These are phyloP conservation scores for Acrobasis suavella DNA, from an alignment of 2,888 invertebrate genomes.

Conservation along the genomic window DNA sequence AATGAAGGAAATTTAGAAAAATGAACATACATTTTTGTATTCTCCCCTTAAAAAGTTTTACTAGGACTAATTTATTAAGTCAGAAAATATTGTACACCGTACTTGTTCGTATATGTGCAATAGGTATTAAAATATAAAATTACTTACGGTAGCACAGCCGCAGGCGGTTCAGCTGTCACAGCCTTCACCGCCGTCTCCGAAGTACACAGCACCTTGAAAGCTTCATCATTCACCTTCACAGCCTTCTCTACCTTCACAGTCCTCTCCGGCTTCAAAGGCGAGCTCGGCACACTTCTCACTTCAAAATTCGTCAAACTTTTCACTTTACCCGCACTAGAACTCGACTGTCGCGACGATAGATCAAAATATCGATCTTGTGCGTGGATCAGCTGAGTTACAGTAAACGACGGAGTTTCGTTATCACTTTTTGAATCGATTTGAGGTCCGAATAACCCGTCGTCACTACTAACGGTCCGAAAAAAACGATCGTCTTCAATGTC, in stretches of 20 bases:
- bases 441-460: conserved; percentile 63
- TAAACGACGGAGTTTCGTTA: conserved; percentile 62
- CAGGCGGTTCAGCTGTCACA: conserved; percentile 39
- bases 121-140: not conserved
- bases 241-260: conserved; percentile 32
- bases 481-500: conserved; percentile 69
- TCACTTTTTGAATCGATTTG: conserved; percentile 50
- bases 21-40: no score
- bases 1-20: no score
- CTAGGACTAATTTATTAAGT: no score
- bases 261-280: conserved; percentile 33
- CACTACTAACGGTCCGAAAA: conserved; percentile 49
- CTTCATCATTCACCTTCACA: conserved; percentile 42
- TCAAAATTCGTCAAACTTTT: conserved; percentile 36
- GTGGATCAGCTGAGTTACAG: conserved; percentile 72
- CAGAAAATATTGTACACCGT: no score
- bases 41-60: no score
- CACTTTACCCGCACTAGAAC: conserved; percentile 40
- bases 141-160: conserved; percentile 53
- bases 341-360: conserved; percentile 53
- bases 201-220: conserved; percentile 56
- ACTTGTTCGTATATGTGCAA: no score
- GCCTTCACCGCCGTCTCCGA: conserved; percentile 38
- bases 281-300: conserved; percentile 50
- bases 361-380: conserved; percentile 76